Conservation (phyloP, 1,140 invertebrate genomes). For the Nomia melanderi region DNA sequence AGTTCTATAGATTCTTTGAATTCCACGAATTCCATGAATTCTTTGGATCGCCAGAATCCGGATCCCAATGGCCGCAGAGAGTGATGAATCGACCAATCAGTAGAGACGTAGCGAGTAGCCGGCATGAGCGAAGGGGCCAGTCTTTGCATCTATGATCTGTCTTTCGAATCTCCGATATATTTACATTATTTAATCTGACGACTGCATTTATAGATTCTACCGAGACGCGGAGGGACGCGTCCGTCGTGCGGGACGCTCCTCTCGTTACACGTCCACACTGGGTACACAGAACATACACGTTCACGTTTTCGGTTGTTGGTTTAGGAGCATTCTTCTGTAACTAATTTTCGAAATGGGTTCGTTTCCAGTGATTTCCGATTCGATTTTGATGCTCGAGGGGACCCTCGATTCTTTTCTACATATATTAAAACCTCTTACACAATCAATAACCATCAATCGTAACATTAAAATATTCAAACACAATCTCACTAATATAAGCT, state of each 20-base stretch:
- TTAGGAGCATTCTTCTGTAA: not conserved
- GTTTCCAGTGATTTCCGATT: not conserved
- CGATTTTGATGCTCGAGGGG: not conserved
- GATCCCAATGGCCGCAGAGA: conserved; percentile 7
- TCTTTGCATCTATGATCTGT: conserved; percentile 79
- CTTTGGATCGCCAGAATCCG: not conserved
- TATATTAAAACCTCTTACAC: too few relatives aligned
- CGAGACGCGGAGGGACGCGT: conserved; percentile 2
- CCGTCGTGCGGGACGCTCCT: conserved; percentile 16
- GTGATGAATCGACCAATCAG: conserved; percentile 54
- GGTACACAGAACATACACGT: conserved; percentile 12
- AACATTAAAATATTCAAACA: too few relatives aligned
- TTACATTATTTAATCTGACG: conserved; percentile 55
- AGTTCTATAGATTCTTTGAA: too few relatives aligned
- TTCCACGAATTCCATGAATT: too few relatives aligned
- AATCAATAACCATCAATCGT: too few relatives aligned
- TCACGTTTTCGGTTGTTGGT: not conserved
- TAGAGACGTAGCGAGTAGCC: conserved; percentile 70
- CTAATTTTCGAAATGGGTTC: conserved; percentile 9
- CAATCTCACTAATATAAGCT: too few relatives aligned
- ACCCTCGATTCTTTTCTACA: not conserved
- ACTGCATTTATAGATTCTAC: conserved; percentile 61
- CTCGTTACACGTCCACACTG: conserved; percentile 31
- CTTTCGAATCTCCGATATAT: conserved; percentile 76
- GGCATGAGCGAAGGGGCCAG: conserved; percentile 81